Percentiles rank a stretch among this genome's conserved stretches.
These are phyloP conservation scores for Dyspetes luteomarginatus DNA, from an alignment of 2,888 invertebrate species.

Conservation along the genomic window DNA sequence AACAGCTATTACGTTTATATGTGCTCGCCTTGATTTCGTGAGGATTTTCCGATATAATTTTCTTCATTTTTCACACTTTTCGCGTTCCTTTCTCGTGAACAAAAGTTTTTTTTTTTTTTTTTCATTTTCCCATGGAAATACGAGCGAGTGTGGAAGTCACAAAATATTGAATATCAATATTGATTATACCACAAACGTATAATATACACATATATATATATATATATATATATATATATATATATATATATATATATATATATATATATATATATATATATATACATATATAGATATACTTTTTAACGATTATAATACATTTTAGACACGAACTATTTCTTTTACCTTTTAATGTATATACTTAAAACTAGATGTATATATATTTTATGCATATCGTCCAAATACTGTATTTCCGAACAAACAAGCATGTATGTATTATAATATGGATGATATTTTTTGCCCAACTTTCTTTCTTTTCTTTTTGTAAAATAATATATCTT, in stretches of 20 bases:
- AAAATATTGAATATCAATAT: constrained; percentile 32
- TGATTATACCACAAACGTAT: constrained; percentile 29
- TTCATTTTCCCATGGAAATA: too few species aligned
- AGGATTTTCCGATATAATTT: not conserved
- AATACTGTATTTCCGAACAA: constrained; percentile 51
- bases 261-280: constrained; percentile 58
- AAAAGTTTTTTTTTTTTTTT: not conserved
- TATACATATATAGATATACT: constrained; percentile 44
- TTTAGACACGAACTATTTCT: constrained; percentile 63
- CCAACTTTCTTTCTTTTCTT: constrained; percentile 29
- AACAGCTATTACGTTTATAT: constrained; percentile 44
- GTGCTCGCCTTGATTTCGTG: constrained; percentile 22
- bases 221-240: too few species aligned
- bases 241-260: constrained; percentile 47
- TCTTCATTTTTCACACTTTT: not conserved
- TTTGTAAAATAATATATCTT: constrained; percentile 57
- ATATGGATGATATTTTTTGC: constrained; percentile 46
- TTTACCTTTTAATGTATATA: constrained; percentile 50
- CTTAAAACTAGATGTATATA: constrained; percentile 54
- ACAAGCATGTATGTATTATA: constrained; percentile 51
- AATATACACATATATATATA: too few species aligned
- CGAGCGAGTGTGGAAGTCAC: not conserved
- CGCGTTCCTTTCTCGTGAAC: not conserved
- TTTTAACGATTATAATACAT: constrained; percentile 63
- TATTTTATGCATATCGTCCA: constrained; percentile 49